phyloP scores from a whole-genome alignment of 2,113 vertebrate genomes.

The Microcebus murinus region DNA sequence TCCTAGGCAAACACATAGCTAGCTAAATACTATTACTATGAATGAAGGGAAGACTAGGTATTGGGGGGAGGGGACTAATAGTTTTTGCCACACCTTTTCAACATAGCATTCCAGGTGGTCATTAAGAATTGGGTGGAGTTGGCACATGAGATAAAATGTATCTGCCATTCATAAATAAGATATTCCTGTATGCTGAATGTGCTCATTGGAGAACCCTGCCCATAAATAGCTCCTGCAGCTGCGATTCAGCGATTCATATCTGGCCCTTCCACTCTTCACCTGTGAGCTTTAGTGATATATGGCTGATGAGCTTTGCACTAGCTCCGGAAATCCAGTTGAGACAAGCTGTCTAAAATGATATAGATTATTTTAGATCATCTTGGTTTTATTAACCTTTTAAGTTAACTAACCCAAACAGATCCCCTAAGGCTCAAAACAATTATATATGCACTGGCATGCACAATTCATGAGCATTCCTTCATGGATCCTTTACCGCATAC shows the following conservation, averaged over 20 bases:
- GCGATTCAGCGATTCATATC: neutral
- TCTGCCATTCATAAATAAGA: neutral
- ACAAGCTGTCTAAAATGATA: neutral
- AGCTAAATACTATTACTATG: neutral
- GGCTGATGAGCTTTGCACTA: neutral
- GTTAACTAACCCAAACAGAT: neutral
- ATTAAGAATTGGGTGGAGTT: neutral
- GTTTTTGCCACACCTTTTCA: neutral
- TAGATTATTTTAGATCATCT: neutral
- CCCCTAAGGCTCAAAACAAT: neutral
- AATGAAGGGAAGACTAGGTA: neutral
- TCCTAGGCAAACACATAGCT: neutral
- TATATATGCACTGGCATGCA: neutral
- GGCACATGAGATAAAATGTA: neutral
- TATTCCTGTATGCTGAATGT: neutral
- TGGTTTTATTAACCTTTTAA: neutral
- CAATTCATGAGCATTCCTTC: neutral
- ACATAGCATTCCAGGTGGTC: neutral
- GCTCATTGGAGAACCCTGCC: neutral
- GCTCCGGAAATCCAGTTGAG: neutral
- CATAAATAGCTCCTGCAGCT: neutral
- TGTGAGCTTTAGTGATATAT: neutral
- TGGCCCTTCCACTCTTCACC: neutral
- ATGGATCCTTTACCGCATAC: neutral
- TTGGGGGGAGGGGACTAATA: neutral